These are phyloP conservation scores for Malacoraja senta DNA, from an alignment of 2,797 vertebrate genomes.

Conservation along the genomic window DNA sequence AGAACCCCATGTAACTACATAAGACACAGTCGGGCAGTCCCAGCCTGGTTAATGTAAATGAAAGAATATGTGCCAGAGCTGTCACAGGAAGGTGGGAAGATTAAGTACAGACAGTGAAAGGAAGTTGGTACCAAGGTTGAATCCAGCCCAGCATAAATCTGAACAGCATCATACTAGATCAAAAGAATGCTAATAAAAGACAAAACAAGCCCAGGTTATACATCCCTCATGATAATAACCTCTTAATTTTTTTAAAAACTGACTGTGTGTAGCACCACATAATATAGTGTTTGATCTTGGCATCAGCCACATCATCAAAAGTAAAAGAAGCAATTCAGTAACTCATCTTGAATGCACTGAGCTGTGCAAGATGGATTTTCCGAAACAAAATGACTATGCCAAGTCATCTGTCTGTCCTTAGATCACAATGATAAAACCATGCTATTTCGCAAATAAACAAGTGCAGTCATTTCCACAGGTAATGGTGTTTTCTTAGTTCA, in stretches of 20 bases:
- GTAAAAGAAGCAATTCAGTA: slow-evolving; percentile 5
- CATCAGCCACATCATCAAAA: background rate
- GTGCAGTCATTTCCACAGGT: background rate
- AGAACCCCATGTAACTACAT: background rate
- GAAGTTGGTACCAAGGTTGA: background rate
- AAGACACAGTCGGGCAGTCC: background rate
- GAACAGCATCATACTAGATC: background rate
- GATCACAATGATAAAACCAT: slow-evolving; percentile 7
- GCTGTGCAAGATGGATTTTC: background rate
- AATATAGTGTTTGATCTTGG: background rate
- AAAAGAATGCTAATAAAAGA: background rate
- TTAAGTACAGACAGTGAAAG: background rate
- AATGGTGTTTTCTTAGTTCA: background rate
- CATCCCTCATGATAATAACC: background rate
- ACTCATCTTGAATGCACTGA: background rate
- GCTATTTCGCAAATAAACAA: background rate
- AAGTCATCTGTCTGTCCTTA: slow-evolving; percentile 4
- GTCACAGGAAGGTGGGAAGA: background rate
- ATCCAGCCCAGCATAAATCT: background rate
- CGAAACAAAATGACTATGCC: background rate
- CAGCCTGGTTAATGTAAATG: background rate
- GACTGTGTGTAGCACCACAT: too few species aligned
- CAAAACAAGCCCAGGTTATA: background rate
- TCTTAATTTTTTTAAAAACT: background rate
- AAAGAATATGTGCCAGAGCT: background rate